These are phyloP conservation scores for Drosophila pseudotalamancana DNA, from an alignment of 2,888 invertebrate species.

Conservation along the genomic window DNA sequence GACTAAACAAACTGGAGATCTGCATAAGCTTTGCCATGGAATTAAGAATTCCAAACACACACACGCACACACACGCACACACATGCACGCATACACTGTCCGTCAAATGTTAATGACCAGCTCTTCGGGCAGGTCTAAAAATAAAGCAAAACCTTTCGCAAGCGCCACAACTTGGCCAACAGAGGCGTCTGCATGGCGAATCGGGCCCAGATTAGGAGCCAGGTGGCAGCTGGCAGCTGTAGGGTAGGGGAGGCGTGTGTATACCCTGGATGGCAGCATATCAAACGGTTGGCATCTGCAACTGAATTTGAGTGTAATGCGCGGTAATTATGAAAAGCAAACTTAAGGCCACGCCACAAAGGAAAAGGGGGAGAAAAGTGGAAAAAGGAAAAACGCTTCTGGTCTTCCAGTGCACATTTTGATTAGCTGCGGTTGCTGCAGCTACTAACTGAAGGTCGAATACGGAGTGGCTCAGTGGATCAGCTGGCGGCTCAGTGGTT, in stretches of 20 bases:
- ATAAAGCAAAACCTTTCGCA: constrained; percentile 33
- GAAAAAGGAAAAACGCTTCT: constrained; percentile 59
- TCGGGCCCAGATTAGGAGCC: constrained; percentile 59
- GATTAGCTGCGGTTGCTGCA: constrained; percentile 61
- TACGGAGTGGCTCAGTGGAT: background rate
- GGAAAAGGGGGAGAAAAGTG: too few relatives aligned
- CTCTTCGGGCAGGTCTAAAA: constrained; percentile 44
- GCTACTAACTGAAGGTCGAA: constrained; percentile 3
- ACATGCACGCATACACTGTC: constrained; percentile 36
- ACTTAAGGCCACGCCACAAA: constrained; percentile 62
- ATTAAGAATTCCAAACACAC: constrained; percentile 68
- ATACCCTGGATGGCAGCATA: constrained; percentile 23
- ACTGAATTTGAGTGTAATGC: constrained; percentile 70
- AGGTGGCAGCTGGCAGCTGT: background rate
- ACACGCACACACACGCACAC: constrained; percentile 7
- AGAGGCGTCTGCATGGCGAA: constrained; percentile 66
- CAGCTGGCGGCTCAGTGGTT: background rate
- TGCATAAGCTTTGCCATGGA: constrained; percentile 22
- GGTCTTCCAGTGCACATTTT: constrained; percentile 46
- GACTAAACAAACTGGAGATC: constrained; percentile 4
- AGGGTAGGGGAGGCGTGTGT: background rate
- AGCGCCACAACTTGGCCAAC: constrained; percentile 36
- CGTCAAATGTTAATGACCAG: constrained; percentile 72
- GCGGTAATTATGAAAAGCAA: constrained; percentile 72
- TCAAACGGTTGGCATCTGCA: constrained; percentile 57